Percentiles rank a stretch among this genome's conserved stretches.
Conservation (phyloP, 2,888 invertebrate species). For the Malacosoma neustria region DNA sequence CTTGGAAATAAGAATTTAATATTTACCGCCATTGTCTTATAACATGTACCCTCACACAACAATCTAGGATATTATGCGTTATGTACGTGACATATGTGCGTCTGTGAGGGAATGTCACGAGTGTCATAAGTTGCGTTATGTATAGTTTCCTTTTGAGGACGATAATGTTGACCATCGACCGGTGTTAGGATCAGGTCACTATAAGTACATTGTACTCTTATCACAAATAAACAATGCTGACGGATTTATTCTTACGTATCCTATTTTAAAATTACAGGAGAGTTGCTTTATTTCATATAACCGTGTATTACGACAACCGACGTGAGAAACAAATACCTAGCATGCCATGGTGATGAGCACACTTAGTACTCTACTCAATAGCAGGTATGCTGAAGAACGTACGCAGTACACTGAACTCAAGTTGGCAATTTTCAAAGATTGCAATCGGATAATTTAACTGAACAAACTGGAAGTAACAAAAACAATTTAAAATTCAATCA, state of each 20-base stretch:
- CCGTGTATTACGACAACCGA: too few relatives aligned
- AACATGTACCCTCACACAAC: conserved; percentile 23
- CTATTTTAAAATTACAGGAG: too few relatives aligned
- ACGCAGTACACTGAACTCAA: too few relatives aligned
- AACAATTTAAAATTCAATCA: too few relatives aligned
- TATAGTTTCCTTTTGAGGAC: neutral
- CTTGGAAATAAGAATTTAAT: too few relatives aligned
- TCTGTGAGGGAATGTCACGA: conserved; percentile 49
- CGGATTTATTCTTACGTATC: too few relatives aligned
- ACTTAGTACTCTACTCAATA: conserved; percentile 1
- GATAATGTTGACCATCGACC: neutral
- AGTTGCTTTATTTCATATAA: too few relatives aligned
- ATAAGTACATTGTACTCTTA: neutral
- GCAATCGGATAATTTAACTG: too few relatives aligned
- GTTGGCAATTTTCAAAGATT: too few relatives aligned
- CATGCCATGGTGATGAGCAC: conserved; percentile 1
- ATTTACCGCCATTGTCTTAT: conserved; percentile 2
- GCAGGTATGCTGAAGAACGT: too few relatives aligned
- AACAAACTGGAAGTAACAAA: too few relatives aligned
- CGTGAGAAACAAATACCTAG: too few relatives aligned
- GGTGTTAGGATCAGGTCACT: neutral
- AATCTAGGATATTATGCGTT: conserved; percentile 53
- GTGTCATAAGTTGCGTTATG: conserved; percentile 23
- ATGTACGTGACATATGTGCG: conserved; percentile 49
- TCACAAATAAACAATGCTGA: neutral